A percentile compares a stretch with the other conserved stretches of the same genome.
Conservation (phyloP, 2,797 vertebrate genomes). For the Morus bassanus region DNA sequence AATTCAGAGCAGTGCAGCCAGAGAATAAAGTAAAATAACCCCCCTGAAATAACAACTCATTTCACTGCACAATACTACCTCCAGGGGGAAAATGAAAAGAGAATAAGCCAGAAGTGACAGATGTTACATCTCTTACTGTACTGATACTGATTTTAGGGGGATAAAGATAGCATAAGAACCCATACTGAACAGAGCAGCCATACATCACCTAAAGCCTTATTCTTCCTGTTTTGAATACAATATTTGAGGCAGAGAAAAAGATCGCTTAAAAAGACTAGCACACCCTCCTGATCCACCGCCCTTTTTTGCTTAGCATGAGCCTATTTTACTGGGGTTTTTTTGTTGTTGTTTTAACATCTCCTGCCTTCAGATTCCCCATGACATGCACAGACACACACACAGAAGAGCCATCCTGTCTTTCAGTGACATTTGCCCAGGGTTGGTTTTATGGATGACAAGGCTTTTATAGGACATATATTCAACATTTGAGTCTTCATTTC, state of each 20-base stretch:
- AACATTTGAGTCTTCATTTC: neutral
- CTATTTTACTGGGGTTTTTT: rapidly evolving
- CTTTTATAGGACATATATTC: neutral
- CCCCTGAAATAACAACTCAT: neutral
- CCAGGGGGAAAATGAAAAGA: neutral
- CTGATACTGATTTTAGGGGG: neutral
- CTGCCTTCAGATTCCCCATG: neutral
- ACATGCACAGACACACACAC: neutral
- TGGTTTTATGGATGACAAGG: neutral
- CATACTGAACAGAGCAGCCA: neutral
- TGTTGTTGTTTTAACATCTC: neutral
- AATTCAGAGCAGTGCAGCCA: neutral
- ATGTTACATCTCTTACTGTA: neutral
- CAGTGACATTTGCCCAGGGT: neutral
- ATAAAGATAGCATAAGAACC: neutral
- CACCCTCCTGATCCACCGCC: neutral
- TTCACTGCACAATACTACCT: neutral
- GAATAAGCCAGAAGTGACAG: neutral
- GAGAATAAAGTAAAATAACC: neutral
- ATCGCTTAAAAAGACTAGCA: neutral
- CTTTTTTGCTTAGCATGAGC: neutral
- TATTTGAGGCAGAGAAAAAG: neutral
- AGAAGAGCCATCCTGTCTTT: neutral
- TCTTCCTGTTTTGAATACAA: neutral
- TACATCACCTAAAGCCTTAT: neutral